Evolutionary conservation across 2,113 vertebrate species (phyloP).

Genomic region (Chinchilla lanigera): DNA sequence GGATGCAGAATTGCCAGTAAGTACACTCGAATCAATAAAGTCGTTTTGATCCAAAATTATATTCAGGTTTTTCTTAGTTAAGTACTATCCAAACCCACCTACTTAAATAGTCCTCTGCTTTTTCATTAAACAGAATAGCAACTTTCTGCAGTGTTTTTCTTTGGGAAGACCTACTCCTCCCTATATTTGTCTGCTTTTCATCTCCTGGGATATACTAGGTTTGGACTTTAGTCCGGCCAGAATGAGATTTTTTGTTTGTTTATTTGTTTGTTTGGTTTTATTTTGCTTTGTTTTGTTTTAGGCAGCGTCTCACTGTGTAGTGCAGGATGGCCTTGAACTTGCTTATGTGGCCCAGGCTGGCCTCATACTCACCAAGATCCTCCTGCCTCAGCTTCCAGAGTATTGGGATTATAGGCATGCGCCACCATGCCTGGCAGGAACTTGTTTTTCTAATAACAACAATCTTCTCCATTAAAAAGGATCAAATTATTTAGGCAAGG

Average conservation of each 20-base stretch:
- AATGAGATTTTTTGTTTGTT: not conserved
- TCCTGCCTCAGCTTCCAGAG: too few relatives aligned
- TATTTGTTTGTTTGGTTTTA: too few relatives aligned
- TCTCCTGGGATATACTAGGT: not conserved
- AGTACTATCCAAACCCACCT: not conserved
- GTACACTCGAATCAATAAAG: not conserved
- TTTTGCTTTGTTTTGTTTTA: not conserved
- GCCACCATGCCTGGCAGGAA: not conserved
- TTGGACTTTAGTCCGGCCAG: not conserved
- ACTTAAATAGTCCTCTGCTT: not conserved
- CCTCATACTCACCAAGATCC: too few relatives aligned
- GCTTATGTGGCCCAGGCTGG: too few relatives aligned
- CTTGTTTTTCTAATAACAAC: not conserved
- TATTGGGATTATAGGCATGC: not conserved
- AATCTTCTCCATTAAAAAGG: not conserved
- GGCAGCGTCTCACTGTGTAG: too few relatives aligned
- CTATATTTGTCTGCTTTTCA: not conserved
- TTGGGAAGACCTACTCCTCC: not conserved
- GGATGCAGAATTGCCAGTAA: not conserved
- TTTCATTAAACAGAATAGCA: not conserved
- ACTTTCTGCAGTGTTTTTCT: not conserved
- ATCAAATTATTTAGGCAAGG: not conserved
- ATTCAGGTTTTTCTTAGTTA: constrained; percentile 15
- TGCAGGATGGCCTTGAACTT: too few relatives aligned
- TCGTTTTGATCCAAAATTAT: constrained; percentile 40